Percentiles rank a stretch among this genome's conserved stretches.
Evolutionary conservation across 2,113 vertebrate genomes (phyloP).

Genomic region (Brachyhypopomus gauderio): DNA sequence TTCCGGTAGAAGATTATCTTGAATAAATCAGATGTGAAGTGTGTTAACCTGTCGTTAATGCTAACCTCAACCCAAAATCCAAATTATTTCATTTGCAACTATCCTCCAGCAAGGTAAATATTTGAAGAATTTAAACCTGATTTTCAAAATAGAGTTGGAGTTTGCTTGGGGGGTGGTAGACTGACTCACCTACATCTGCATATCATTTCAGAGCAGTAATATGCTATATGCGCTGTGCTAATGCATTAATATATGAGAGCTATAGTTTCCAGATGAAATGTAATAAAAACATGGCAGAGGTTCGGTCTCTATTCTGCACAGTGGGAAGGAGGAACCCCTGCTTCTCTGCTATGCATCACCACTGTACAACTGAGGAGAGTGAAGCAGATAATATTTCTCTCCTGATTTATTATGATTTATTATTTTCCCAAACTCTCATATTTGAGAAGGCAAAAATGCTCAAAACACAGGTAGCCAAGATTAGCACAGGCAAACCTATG

Average conservation of each 20-base stretch:
- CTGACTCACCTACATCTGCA: neutral
- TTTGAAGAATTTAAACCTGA: neutral
- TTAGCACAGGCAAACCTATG: neutral
- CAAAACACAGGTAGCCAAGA: neutral
- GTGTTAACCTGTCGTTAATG: conserved; percentile 19
- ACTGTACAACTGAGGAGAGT: neutral
- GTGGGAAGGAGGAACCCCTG: neutral
- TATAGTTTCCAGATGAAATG: conserved; percentile 26
- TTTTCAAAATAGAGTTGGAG: neutral
- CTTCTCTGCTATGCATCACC: neutral
- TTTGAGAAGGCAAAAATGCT: neutral
- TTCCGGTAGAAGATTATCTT: conserved; percentile 32
- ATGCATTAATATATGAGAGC: conserved; percentile 21
- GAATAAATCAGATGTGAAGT: conserved; percentile 49
- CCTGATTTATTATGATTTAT: too few species aligned
- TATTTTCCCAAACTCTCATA: neutral
- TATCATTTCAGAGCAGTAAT: neutral
- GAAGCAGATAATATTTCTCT: too few species aligned
- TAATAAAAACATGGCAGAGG: conserved; percentile 32
- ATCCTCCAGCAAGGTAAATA: neutral
- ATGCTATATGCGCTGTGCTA: neutral
- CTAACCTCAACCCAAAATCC: conserved; percentile 7
- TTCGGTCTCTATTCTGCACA: conserved; percentile 17
- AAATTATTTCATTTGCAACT: neutral
- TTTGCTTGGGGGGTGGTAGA: neutral